phyloP scores from a whole-genome alignment of 2,888 invertebrate genomes.

The Polydrusus cervinus region DNA sequence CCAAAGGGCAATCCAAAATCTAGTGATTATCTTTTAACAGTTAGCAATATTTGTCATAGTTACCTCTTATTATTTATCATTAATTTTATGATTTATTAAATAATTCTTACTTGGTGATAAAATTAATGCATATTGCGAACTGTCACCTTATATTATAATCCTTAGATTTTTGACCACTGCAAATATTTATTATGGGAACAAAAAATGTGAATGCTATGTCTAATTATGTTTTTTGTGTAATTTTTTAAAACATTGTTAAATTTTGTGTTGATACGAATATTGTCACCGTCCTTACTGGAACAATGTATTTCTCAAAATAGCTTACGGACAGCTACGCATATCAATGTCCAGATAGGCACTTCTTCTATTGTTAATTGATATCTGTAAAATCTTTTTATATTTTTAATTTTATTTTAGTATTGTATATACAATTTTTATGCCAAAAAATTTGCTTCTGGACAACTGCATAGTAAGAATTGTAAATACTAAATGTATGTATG shows the following conservation, averaged over 20 bases:
- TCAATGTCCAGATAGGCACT: slow-evolving; percentile 62
- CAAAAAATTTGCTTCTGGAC: slow-evolving; percentile 66
- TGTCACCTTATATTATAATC: slow-evolving; percentile 25
- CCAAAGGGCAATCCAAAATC: slow-evolving; percentile 32
- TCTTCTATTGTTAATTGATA: slow-evolving; percentile 55
- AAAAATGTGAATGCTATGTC: slow-evolving; percentile 53
- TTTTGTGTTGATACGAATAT: slow-evolving; percentile 63
- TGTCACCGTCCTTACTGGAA: slow-evolving; percentile 69
- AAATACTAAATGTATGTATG: slow-evolving; percentile 67
- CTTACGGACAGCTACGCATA: slow-evolving; percentile 65
- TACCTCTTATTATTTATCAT: slow-evolving; percentile 24
- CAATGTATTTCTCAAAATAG: slow-evolving; percentile 60
- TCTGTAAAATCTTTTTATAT: slow-evolving; percentile 49
- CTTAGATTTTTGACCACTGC: slow-evolving; percentile 41
- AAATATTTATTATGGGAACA: slow-evolving; percentile 53
- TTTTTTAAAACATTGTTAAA: slow-evolving; percentile 36
- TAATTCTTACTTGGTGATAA: slow-evolving; percentile 24
- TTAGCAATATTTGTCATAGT: slow-evolving; percentile 36
- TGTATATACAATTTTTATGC: slow-evolving; percentile 63
- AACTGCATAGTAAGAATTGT: slow-evolving; percentile 68
- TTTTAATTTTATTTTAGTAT: slow-evolving; percentile 60
- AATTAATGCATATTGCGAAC: slow-evolving; percentile 35
- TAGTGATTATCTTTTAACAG: slow-evolving; percentile 38
- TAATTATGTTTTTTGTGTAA: slow-evolving; percentile 27
- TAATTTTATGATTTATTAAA: slow-evolving; percentile 23